These are phyloP conservation scores for Andrena dorsata DNA, from an alignment of 2,888 invertebrate genomes.

Conservation along the genomic window DNA sequence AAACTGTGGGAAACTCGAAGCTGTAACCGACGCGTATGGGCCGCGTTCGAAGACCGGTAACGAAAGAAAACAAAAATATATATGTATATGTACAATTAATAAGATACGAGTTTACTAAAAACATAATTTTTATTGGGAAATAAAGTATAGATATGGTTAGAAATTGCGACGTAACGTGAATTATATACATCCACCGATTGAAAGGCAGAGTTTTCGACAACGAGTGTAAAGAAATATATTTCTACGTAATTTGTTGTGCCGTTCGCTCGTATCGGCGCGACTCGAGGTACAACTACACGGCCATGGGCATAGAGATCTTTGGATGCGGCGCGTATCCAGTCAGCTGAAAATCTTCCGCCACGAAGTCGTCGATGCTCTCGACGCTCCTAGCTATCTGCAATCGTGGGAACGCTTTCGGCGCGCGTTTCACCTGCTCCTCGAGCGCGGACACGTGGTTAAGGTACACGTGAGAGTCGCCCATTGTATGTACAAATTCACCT, in stretches of 20 bases:
- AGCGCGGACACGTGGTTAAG: conserved; percentile 94
- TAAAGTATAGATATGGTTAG: conserved; percentile 77
- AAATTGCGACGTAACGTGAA: conserved; percentile 38
- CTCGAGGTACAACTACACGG: conserved; percentile 87
- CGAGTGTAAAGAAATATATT: not conserved
- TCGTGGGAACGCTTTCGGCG: conserved; percentile 93
- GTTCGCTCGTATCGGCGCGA: no score
- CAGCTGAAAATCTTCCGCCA: conserved; percentile 93
- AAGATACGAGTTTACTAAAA: conserved; percentile 78
- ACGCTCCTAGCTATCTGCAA: conserved; percentile 91
- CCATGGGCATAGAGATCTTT: conserved; percentile 97
- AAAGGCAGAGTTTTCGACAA: conserved; percentile 5
- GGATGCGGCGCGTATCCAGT: conserved; percentile 94
- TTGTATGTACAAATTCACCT: conserved; percentile 96
- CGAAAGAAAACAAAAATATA: conserved; percentile 39
- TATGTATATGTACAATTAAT: conserved; percentile 58
- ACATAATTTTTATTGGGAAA: conserved; percentile 82
- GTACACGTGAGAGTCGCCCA: conserved; percentile 98
- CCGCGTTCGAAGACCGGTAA: conserved; percentile 49
- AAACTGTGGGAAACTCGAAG: conserved; percentile 2
- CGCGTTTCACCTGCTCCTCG: conserved; percentile 91
- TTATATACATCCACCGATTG: conserved; percentile 34
- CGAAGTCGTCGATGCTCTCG: conserved; percentile 94
- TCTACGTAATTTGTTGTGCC: not conserved
- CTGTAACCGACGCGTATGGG: conserved; percentile 62